A percentile compares a stretch with the other conserved stretches of the same genome.
Conservation (phyloP, 2,888 invertebrate species). For the Hydrotaea diabolus region DNA sequence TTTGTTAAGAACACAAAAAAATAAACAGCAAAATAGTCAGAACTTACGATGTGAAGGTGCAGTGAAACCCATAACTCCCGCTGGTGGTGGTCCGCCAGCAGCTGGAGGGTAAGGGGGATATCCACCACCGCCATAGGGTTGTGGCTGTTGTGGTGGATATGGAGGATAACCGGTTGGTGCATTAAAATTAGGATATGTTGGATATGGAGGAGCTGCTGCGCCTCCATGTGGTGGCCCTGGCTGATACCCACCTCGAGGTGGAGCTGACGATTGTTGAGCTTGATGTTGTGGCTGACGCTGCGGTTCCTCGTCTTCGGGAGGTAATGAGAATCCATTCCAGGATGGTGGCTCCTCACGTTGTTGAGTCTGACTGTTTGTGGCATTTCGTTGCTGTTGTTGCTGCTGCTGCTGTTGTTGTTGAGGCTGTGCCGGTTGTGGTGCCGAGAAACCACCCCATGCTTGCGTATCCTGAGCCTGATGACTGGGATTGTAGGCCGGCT, state of each 20-base stretch:
- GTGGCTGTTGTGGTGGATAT: slow-evolving; percentile 67
- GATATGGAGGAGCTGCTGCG: slow-evolving; percentile 61
- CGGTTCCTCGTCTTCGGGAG: slow-evolving; percentile 69
- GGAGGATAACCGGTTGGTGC: slow-evolving; percentile 55
- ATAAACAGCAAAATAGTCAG: slow-evolving; percentile 52
- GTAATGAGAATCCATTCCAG: slow-evolving; percentile 78
- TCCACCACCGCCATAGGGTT: slow-evolving; percentile 56
- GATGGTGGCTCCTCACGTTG: slow-evolving; percentile 69
- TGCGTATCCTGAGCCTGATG: slow-evolving; percentile 67
- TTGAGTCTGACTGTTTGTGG: slow-evolving; percentile 51
- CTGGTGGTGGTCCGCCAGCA: slow-evolving; percentile 59
- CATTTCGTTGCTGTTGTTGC: slow-evolving; percentile 53
- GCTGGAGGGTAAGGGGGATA: slow-evolving; percentile 67
- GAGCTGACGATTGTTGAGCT: slow-evolving; percentile 60
- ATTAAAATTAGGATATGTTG: slow-evolving; percentile 60
- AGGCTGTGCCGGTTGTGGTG: slow-evolving; percentile 43
- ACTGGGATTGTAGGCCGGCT: slow-evolving; percentile 58
- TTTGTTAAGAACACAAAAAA: slow-evolving; percentile 23
- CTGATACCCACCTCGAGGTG: slow-evolving; percentile 62
- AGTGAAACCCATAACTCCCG: slow-evolving; percentile 77
- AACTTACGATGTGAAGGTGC: slow-evolving; percentile 79
- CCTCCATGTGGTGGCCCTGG: slow-evolving; percentile 70
- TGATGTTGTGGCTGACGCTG: slow-evolving; percentile 64
- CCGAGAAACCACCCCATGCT: slow-evolving; percentile 54
- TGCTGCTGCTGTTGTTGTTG: slow-evolving; percentile 54